Evolutionary conservation across 2,888 invertebrate genomes (phyloP).

Genomic region (Cerceris rybyensis): DNA sequence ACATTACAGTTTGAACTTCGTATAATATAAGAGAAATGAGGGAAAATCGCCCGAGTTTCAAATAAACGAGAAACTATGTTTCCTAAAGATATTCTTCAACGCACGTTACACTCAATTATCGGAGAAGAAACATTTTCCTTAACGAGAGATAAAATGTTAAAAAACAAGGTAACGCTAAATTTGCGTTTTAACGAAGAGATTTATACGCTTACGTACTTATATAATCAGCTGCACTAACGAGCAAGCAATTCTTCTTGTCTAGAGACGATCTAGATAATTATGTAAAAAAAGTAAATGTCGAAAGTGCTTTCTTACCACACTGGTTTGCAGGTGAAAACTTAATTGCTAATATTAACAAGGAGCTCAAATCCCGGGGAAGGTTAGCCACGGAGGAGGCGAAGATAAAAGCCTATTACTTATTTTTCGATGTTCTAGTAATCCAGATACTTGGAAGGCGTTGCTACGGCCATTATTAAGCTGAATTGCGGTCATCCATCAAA

Average conservation of each 20-base stretch:
- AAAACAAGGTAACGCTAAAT: background rate
- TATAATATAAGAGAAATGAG: too few relatives aligned
- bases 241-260: background rate
- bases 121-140: too few relatives aligned
- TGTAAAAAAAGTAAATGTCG: background rate
- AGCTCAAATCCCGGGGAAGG: constrained; percentile 11
- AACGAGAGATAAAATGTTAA: background rate
- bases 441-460: constrained; percentile 62
- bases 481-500: constrained; percentile 66
- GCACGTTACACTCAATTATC: too few relatives aligned
- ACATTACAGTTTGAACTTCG: too few relatives aligned
- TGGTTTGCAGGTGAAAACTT: constrained; percentile 14
- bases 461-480: constrained; percentile 61
- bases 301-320: background rate
- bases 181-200: background rate
- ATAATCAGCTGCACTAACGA: background rate
- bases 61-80: too few relatives aligned
- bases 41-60: too few relatives aligned
- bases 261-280: background rate
- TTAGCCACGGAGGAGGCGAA: constrained; percentile 18
- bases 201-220: background rate
- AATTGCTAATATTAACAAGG: constrained; percentile 16
- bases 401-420: constrained; percentile 56
- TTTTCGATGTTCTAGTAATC: constrained; percentile 62
- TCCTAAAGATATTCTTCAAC: too few relatives aligned